Percentiles rank a stretch among this genome's conserved stretches.
Evolutionary conservation across 35 echinoderm and acorn worm genomes (phyloP).

Genomic region (Heliocidaris erythrogramma): DNA sequence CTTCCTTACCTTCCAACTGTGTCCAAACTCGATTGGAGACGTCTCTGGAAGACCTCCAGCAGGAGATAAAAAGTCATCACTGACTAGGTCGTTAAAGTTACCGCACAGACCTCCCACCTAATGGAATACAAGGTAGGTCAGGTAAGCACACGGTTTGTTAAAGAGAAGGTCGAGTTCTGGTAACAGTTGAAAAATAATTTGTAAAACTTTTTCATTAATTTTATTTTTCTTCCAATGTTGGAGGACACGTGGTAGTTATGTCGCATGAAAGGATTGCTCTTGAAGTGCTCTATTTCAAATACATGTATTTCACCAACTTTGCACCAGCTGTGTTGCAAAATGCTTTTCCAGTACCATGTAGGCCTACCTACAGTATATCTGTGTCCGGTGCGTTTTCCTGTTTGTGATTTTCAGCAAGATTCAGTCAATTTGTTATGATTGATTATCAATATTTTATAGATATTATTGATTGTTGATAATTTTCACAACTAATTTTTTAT

Average conservation of each 20-base stretch:
- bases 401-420: too few species aligned
- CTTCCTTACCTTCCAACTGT: slow-evolving; percentile 82
- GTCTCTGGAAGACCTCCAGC: slow-evolving; percentile 72
- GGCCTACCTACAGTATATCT: too few species aligned
- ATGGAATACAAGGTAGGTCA: neutral
- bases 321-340: too few species aligned
- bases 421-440: too few species aligned
- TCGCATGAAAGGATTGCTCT: neutral
- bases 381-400: too few species aligned
- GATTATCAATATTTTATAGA: too few species aligned
- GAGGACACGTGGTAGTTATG: neutral
- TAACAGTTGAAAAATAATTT: neutral
- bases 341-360: too few species aligned
- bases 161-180: neutral
- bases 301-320: too few species aligned
- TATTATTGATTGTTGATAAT: too few species aligned
- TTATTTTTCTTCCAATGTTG: neutral
- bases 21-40: slow-evolving; percentile 65
- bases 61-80: slow-evolving; percentile 78
- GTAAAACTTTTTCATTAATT: neutral
- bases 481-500: too few species aligned
- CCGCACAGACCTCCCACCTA: slow-evolving; percentile 93
- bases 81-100: slow-evolving; percentile 79
- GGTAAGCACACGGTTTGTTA: neutral
- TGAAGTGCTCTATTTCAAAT: too few species aligned